Percentiles rank a stretch among this genome's conserved stretches.
phyloP scores from a whole-genome alignment of 2,113 vertebrate genomes.

The Brachyhypopomus gauderio region DNA sequence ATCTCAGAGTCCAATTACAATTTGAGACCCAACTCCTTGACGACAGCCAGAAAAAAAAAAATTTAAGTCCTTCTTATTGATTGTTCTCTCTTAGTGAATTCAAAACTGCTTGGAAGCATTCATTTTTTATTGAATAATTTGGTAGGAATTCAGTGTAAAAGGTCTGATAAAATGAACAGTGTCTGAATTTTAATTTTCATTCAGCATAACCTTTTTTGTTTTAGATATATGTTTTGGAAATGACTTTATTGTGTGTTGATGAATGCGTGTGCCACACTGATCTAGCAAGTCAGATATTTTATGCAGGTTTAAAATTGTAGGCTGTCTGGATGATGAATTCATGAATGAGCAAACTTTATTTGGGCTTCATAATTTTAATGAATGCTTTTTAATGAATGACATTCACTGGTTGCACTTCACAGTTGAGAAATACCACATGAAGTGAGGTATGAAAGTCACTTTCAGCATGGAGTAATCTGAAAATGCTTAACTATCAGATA shows the following conservation, averaged over 20 bases:
- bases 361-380: not conserved
- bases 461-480: too few relatives aligned
- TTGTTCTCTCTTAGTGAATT: not conserved
- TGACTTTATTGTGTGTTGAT: slow-evolving; percentile 52
- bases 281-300: slow-evolving; percentile 22
- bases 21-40: slow-evolving; percentile 50
- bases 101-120: slow-evolving; percentile 71
- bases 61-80: not conserved
- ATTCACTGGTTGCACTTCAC: slow-evolving; percentile 29
- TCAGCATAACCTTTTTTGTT: slow-evolving; percentile 61
- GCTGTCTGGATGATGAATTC: slow-evolving; percentile 29
- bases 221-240: slow-evolving; percentile 59
- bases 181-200: slow-evolving; percentile 69
- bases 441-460: not conserved
- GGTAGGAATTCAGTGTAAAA: slow-evolving; percentile 58
- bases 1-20: not conserved
- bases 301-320: not conserved
- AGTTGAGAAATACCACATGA: not conserved
- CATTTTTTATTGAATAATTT: slow-evolving; percentile 70
- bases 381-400: not conserved
- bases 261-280: slow-evolving; percentile 35
- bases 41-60: too few relatives aligned
- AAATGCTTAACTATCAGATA: not conserved
- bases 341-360: slow-evolving; percentile 49
- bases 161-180: slow-evolving; percentile 72